These are phyloP conservation scores for Passer domesticus DNA, from an alignment of 2,113 vertebrate species.

Conservation along the genomic window DNA sequence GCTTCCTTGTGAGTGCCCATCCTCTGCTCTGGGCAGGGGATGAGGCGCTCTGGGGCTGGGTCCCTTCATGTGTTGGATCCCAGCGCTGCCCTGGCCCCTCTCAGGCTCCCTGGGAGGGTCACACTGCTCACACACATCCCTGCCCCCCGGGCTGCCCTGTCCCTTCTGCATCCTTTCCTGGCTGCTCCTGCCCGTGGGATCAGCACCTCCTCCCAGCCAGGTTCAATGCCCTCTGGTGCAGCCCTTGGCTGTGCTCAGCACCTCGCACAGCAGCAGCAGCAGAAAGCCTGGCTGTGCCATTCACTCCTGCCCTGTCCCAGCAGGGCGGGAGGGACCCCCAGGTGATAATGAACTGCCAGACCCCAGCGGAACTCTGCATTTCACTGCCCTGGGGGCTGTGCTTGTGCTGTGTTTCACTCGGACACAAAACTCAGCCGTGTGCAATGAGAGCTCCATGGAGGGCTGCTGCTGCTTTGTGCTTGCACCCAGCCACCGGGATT, in stretches of 20 bases:
- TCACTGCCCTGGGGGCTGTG: neutral
- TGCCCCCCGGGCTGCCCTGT: neutral
- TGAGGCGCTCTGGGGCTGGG: neutral
- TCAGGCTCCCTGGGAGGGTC: neutral
- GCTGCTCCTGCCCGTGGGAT: too few relatives aligned
- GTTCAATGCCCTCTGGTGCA: accelerated
- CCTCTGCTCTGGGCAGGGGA: neutral
- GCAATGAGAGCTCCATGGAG: neutral
- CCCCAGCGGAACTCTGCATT: neutral
- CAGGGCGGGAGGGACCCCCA: neutral
- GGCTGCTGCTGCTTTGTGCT: neutral
- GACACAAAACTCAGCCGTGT: neutral
- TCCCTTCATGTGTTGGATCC: accelerated
- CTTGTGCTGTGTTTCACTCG: neutral
- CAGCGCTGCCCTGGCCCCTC: neutral
- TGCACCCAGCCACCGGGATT: neutral
- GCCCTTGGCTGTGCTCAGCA: neutral
- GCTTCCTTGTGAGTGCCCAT: neutral
- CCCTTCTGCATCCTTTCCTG: neutral
- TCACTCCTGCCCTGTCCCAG: neutral
- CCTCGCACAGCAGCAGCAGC: neutral
- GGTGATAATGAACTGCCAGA: neutral
- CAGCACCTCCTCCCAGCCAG: too few relatives aligned
- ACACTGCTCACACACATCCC: neutral
- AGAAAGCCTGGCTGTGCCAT: neutral